These are phyloP conservation scores for Drosophila gaucha DNA, from an alignment of 2,888 invertebrate species.

Conservation along the genomic window DNA sequence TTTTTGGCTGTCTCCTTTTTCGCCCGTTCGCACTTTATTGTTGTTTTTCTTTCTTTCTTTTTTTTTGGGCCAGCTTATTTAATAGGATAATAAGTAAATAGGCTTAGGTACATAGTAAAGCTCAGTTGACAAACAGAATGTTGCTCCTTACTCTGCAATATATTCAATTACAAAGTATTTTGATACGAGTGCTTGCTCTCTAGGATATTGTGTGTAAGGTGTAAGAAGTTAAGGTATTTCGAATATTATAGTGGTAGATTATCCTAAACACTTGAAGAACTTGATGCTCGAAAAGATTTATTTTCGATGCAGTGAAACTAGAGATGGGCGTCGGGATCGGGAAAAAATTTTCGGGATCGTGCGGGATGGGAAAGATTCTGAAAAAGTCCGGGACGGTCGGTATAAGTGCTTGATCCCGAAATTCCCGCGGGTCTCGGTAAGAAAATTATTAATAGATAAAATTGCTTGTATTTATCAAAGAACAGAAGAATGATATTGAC, in stretches of 20 bases:
- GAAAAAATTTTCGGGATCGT: too few species aligned
- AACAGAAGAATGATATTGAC: too few species aligned
- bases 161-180: conserved; percentile 1
- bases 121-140: conserved; percentile 31
- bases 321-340: too few species aligned
- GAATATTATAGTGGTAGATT: background rate
- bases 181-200: background rate
- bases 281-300: too few species aligned
- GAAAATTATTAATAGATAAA: too few species aligned
- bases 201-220: background rate
- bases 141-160: background rate
- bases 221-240: background rate
- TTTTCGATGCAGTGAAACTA: too few species aligned
- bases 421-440: too few species aligned
- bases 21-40: conserved; percentile 11
- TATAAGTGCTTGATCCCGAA: too few species aligned
- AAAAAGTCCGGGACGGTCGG: too few species aligned
- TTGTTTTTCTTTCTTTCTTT: conserved; percentile 6
- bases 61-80: conserved; percentile 63
- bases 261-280: background rate
- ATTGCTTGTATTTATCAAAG: too few species aligned
- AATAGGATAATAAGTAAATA: conserved; percentile 77
- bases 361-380: too few species aligned
- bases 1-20: conserved; percentile 13
- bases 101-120: conserved; percentile 58